Conservation (phyloP, 2,888 invertebrate species). For the Aphodius sticticus region DNA sequence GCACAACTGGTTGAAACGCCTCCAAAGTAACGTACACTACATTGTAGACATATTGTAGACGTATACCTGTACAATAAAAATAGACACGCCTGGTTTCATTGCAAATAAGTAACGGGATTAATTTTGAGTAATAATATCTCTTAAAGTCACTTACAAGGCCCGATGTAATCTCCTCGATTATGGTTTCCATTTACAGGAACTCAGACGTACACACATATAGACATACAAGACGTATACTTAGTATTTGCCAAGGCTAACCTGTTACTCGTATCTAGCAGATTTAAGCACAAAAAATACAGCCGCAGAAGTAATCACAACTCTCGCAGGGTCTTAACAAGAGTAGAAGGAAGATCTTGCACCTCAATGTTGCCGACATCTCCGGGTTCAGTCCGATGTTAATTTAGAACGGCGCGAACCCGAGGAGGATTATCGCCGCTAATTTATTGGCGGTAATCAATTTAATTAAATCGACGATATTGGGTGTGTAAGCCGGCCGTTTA, state of each 20-base stretch:
- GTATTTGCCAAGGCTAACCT: slow-evolving; percentile 24
- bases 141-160: slow-evolving; percentile 5
- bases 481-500: slow-evolving; percentile 5
- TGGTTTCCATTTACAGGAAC: slow-evolving; percentile 23
- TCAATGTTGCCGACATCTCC: background rate
- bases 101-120: slow-evolving; percentile 5
- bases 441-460: slow-evolving; percentile 18
- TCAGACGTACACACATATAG: slow-evolving; percentile 12
- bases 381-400: background rate
- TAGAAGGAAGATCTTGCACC: background rate
- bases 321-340: background rate
- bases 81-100: background rate
- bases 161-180: slow-evolving; percentile 10
- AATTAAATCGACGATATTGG: slow-evolving; percentile 6
- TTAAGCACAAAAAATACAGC: slow-evolving; percentile 6
- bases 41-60: too few relatives aligned
- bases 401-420: background rate
- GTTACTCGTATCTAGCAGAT: slow-evolving; percentile 7
- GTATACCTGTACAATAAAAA: too few relatives aligned
- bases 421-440: slow-evolving; percentile 20
- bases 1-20: background rate
- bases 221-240: slow-evolving; percentile 13
- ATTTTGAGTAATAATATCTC: slow-evolving; percentile 13
- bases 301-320: slow-evolving; percentile 11
- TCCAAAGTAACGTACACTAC: background rate